Evolutionary conservation across 2,888 invertebrate species (phyloP), one percentile per base, ranked within the genome.

Genomic region (Limenitis camilla): DNA sequence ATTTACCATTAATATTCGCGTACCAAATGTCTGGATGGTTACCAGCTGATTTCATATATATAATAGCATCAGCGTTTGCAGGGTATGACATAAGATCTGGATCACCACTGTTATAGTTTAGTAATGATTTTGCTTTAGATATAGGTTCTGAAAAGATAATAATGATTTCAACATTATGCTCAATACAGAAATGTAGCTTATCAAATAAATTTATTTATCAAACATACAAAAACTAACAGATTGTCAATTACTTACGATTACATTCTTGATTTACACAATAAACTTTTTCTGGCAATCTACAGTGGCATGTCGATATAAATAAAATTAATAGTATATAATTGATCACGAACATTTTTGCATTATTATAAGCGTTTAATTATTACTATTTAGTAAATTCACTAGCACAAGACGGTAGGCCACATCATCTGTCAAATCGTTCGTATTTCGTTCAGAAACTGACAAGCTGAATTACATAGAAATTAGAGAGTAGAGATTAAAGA

Each of bases 21-120:
- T 91, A 93, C 93, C 93, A 94, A 44, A 91, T 72, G 57, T 91
- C 89, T 27, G 66, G 52, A 55, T 89, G 82, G 29, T 79, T 78
- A 44, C 92, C 93, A 67, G 92, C 92, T 62, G 91, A 89, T 79
- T 94, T 94, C 74, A 94, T 93, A 66, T 81, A 91, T 58, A 95
- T 87, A 42, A 77, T 82, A 7, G 92, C 90, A 0, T 89, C 79
- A 6, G 78, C 67, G 67, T 92, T 91, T 4, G 68, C 69, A 27
- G 74, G 78, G 74, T 92, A 94, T 6, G 93, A 89, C 53, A 94
- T 77, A 52, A 91, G 78, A 40, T 89, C 87, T 11, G 79, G 66
- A 56, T 90, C 90, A 8, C 71, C 84, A 59, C 91, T 87, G 19
- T 49, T 63, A 71, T 93, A 94, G 35, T 51, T 77, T 47, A 91